A percentile compares a stretch with the other conserved stretches of the same genome.
phyloP scores from a whole-genome alignment of 2,113 vertebrate genomes.

The Ibidorhyncha struthersii region DNA sequence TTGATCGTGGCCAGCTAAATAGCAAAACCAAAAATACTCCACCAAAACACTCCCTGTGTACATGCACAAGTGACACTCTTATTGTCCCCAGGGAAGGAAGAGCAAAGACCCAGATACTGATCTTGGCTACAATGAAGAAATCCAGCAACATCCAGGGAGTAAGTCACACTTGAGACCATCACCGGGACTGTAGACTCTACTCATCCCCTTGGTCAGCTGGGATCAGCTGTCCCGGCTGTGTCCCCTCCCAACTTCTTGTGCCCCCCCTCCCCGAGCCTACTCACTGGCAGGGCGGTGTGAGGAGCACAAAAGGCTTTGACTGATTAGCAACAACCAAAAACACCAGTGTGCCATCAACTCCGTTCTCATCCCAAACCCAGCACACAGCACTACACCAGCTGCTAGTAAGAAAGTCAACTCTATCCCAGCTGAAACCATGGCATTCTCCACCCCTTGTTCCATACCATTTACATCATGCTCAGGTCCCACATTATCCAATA shows the following conservation, averaged over 20 bases:
- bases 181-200: fast-evolving
- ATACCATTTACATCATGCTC: background rate
- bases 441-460: background rate
- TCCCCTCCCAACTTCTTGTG: background rate
- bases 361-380: background rate
- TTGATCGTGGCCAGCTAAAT: background rate
- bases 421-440: background rate
- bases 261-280: background rate
- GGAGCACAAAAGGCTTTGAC: background rate
- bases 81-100: background rate
- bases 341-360: background rate
- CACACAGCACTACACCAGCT: background rate
- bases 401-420: background rate
- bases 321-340: background rate
- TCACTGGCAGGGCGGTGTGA: background rate
- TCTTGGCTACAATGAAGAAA: background rate
- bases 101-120: background rate
- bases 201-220: background rate
- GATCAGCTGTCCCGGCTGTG: background rate
- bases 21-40: background rate
- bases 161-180: background rate
- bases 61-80: fast-evolving
- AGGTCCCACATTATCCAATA: background rate
- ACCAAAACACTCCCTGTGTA: background rate
- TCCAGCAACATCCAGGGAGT: background rate